Percentiles rank a stretch among this genome's conserved stretches.
Evolutionary conservation across 1,140 invertebrate genomes (phyloP).

Genomic region (Eumaeus atala): DNA sequence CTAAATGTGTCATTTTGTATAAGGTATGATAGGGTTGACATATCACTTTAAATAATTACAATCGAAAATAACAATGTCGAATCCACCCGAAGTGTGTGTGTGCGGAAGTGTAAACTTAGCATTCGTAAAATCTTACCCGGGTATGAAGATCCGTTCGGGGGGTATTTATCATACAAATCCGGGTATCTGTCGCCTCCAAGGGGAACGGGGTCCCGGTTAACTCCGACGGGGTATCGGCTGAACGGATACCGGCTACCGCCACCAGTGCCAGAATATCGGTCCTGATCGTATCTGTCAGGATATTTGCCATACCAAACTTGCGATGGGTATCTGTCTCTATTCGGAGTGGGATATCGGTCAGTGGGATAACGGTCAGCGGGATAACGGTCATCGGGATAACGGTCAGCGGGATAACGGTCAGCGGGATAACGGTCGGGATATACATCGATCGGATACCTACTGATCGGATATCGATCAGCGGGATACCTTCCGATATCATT

Average conservation of each 20-base stretch:
- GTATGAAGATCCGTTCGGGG: conserved; percentile 66
- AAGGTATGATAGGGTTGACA: too few relatives aligned
- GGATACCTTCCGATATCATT: conserved; percentile 23
- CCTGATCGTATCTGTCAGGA: conserved; percentile 61
- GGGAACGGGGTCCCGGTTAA: conserved; percentile 64
- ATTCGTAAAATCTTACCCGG: conserved; percentile 48
- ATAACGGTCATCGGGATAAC: conserved; percentile 72
- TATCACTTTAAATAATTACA: too few relatives aligned
- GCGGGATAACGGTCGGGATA: conserved; percentile 43
- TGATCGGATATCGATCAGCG: conserved; percentile 35
- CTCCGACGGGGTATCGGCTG: conserved; percentile 59
- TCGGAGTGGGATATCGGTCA: conserved; percentile 59
- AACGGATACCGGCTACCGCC: conserved; percentile 69
- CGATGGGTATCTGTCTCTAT: conserved; percentile 51
- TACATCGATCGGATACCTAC: conserved; percentile 48
- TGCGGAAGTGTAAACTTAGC: too few relatives aligned
- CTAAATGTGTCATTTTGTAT: too few relatives aligned
- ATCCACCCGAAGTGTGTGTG: too few relatives aligned
- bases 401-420: conserved; percentile 66
- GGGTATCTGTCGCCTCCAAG: conserved; percentile 66
- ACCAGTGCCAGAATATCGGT: conserved; percentile 49
- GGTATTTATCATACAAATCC: conserved; percentile 69
- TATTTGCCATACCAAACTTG: conserved; percentile 60
- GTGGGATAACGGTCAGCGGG: conserved; percentile 66
- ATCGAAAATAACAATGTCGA: too few relatives aligned